Evolutionary conservation across 2,113 vertebrate species (phyloP).

Genomic region (Seriola dumerili): DNA sequence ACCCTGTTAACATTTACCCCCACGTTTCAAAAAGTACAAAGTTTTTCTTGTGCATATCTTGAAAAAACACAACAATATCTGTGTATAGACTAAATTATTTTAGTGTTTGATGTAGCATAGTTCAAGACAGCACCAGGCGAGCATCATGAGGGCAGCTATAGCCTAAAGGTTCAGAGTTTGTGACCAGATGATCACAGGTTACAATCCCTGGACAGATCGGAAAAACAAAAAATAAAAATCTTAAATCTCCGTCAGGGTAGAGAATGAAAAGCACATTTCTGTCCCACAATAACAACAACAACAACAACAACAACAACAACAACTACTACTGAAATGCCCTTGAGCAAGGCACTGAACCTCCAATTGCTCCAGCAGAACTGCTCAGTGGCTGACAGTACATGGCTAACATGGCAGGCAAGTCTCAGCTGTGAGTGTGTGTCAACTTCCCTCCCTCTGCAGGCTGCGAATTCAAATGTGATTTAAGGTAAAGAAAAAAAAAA

Average conservation of each 20-base stretch:
- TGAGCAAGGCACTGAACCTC: conserved; percentile 79
- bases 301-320: conserved; percentile 8
- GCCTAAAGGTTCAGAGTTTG: conserved; percentile 66
- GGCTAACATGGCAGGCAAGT: conserved; percentile 39
- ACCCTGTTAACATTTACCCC: background rate
- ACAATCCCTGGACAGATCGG: conserved; percentile 64
- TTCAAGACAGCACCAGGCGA: conserved; percentile 75
- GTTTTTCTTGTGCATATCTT: conserved; percentile 52
- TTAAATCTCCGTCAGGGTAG: conserved; percentile 28
- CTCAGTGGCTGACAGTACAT: conserved; percentile 48
- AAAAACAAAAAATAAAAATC: background rate
- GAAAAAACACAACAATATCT: background rate
- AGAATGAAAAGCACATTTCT: conserved; percentile 59
- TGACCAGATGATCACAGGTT: conserved; percentile 63
- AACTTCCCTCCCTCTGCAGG: background rate
- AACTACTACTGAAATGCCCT: conserved; percentile 64
- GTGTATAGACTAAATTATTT: conserved; percentile 17
- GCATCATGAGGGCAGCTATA: conserved; percentile 53
- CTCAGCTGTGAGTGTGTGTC: conserved; percentile 37
- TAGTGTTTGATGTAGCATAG: conserved; percentile 67
- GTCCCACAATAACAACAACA: conserved; percentile 32
- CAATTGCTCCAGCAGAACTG: conserved; percentile 44
- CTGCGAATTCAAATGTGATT: conserved; percentile 17
- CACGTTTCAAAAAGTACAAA: conserved; percentile 43
- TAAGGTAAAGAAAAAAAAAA: background rate